These are phyloP conservation scores for Eretmocerus hayati DNA, from an alignment of 2,888 invertebrate genomes.

Conservation along the genomic window DNA sequence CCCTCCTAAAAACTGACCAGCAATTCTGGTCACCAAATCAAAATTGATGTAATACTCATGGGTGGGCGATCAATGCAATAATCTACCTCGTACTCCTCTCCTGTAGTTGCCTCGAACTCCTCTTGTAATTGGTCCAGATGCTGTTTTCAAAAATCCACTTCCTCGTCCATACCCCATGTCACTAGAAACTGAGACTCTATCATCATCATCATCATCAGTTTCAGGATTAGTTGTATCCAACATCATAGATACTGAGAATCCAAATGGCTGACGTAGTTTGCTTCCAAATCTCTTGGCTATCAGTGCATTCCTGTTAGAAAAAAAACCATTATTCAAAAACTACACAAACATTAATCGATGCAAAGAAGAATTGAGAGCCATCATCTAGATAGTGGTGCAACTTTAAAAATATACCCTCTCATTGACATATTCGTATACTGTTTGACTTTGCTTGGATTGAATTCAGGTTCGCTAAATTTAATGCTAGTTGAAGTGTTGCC, in stretches of 20 bases:
- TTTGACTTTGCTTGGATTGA: slow-evolving; percentile 2
- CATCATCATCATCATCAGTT: slow-evolving; percentile 7
- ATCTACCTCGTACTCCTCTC: slow-evolving; percentile 14
- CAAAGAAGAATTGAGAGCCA: background rate
- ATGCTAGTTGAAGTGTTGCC: background rate
- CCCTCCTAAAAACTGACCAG: too few relatives aligned
- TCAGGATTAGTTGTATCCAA: slow-evolving; percentile 10
- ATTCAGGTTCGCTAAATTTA: slow-evolving; percentile 6
- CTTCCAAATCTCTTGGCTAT: slow-evolving; percentile 1
- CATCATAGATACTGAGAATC: slow-evolving; percentile 28
- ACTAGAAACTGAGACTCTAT: slow-evolving; percentile 24
- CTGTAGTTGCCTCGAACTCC: slow-evolving; percentile 7
- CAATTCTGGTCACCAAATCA: too few relatives aligned
- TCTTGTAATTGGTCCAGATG: slow-evolving; percentile 1
- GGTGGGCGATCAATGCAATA: slow-evolving; percentile 3
- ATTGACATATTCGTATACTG: background rate
- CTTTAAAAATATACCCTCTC: slow-evolving; percentile 9
- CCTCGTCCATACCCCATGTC: slow-evolving; percentile 28
- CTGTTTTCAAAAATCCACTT: background rate
- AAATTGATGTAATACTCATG: too few relatives aligned
- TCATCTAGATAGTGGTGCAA: too few relatives aligned
- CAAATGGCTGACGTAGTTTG: slow-evolving; percentile 25
- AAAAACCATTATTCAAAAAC: background rate
- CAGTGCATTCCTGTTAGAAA: slow-evolving; percentile 10
- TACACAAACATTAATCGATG: background rate